phyloP scores from a whole-genome alignment of 2,113 vertebrate species.

The Echinops telfairi region DNA sequence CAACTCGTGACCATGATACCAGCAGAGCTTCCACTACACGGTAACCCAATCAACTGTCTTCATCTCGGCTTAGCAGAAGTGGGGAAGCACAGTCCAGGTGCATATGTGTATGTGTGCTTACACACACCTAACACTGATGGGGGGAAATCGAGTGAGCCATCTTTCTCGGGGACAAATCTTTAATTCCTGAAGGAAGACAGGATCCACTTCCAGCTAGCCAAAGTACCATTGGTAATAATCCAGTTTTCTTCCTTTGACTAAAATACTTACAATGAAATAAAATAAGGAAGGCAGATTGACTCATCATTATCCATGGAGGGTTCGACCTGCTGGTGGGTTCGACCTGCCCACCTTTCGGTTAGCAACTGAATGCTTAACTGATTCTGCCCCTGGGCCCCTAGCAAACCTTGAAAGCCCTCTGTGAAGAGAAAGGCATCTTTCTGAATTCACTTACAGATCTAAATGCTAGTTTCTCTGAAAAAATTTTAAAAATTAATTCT shows the following conservation, averaged over 20 bases:
- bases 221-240: neutral
- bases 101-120: fast-evolving
- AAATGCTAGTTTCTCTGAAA: neutral
- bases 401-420: neutral
- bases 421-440: neutral
- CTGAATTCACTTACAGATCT: neutral
- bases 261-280: neutral
- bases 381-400: neutral
- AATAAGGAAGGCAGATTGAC: neutral
- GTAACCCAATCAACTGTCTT: neutral
- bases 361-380: neutral
- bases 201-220: neutral
- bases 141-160: neutral
- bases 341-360: neutral
- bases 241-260: neutral
- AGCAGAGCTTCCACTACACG: no score
- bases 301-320: neutral
- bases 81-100: neutral
- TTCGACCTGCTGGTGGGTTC: neutral
- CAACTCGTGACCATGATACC: no score
- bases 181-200: neutral
- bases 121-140: neutral
- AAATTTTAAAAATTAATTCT: neutral
- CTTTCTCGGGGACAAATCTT: conserved; percentile 12
- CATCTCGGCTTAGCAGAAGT: neutral